These are phyloP conservation scores for Phaethon lepturus DNA, from an alignment of 2,113 vertebrate species.

Conservation along the genomic window DNA sequence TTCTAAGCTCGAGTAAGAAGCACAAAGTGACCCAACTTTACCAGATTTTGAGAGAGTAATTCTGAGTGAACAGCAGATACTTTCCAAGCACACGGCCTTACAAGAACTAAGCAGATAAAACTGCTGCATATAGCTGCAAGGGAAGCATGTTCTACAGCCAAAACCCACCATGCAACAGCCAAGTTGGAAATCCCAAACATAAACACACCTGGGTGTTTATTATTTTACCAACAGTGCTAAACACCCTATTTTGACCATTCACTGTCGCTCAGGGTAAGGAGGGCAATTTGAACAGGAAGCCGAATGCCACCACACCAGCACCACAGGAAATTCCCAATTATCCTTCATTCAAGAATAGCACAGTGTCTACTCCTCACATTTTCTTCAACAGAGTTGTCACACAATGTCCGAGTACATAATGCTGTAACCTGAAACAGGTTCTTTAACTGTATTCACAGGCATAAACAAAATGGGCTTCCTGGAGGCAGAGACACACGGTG, in stretches of 20 bases:
- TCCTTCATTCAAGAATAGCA: constrained; percentile 27
- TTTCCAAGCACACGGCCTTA: accelerated
- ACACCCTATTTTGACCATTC: neutral
- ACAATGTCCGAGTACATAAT: neutral
- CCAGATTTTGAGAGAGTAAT: neutral
- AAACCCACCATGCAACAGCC: neutral
- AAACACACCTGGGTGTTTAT: neutral
- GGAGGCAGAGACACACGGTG: accelerated
- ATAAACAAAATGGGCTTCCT: neutral
- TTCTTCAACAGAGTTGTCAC: constrained; percentile 56
- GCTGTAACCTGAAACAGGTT: constrained; percentile 19
- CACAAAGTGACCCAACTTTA: neutral
- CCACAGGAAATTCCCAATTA: constrained; percentile 65
- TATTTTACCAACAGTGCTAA: neutral
- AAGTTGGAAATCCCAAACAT: neutral
- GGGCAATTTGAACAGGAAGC: neutral
- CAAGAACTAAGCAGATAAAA: neutral
- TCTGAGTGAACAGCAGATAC: accelerated
- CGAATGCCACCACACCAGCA: neutral
- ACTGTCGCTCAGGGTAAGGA: accelerated
- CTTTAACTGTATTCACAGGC: neutral
- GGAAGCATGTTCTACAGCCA: neutral
- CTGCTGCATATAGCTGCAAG: neutral
- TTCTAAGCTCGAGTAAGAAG: neutral
- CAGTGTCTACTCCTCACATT: constrained; percentile 12